Percentiles rank a stretch among this genome's conserved stretches.
Conservation (phyloP, 2,113 vertebrate genomes). For the Mustelus asterias region DNA sequence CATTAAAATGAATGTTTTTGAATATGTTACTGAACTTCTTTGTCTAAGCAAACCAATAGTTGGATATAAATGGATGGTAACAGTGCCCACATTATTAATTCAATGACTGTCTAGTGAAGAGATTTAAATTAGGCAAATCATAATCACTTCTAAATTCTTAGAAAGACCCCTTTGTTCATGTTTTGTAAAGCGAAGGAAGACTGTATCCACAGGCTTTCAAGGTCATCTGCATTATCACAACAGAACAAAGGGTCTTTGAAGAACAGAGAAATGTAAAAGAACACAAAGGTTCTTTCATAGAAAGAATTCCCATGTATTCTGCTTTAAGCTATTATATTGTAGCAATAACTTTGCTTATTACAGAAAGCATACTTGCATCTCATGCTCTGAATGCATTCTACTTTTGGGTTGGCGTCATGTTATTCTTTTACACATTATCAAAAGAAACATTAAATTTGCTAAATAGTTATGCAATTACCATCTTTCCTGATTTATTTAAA, state of each 20-base stretch:
- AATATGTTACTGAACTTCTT: slow-evolving; percentile 6
- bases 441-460: background rate
- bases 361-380: background rate
- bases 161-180: slow-evolving; percentile 45
- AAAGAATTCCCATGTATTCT: slow-evolving; percentile 39
- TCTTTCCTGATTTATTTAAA: background rate
- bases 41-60: background rate
- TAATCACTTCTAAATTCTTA: slow-evolving; percentile 41
- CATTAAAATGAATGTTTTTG: slow-evolving; percentile 4
- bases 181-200: slow-evolving; percentile 40
- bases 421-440: background rate
- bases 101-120: background rate
- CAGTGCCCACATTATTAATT: slow-evolving; percentile 21
- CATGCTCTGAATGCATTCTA: background rate
- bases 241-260: slow-evolving; percentile 56
- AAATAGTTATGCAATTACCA: background rate
- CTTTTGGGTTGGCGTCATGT: background rate
- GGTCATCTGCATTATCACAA: slow-evolving; percentile 47
- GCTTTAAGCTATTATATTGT: background rate
- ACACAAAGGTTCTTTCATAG: slow-evolving; percentile 39
- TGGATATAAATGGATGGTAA: background rate
- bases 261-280: slow-evolving; percentile 38
- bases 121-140: slow-evolving; percentile 35
- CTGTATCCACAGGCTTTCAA: slow-evolving; percentile 43
- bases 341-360: slow-evolving; percentile 1